Base-by-base conservation (phyloP, 1,140 invertebrate species). In the Metopolophium dirhodum region DNA sequence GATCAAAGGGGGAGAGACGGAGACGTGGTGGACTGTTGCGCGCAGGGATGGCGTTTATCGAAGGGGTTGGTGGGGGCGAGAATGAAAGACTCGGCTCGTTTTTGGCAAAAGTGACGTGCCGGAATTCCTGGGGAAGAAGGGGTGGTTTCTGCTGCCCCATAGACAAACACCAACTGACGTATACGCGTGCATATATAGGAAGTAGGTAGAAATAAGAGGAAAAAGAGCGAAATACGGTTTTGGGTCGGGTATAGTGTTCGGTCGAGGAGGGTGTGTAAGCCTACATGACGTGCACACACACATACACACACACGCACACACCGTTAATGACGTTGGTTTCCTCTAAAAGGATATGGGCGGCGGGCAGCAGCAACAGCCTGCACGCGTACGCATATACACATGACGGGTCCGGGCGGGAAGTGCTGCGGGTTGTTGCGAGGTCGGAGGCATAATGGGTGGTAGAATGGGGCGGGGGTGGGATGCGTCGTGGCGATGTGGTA, bases 271-370 rank as follows among this genome's bases (percentile, higher is more conserved):
- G 11, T 54, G 68, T 82, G 91, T 93, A 93, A 93, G 91, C 82
- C 91, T 93, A 85, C 49, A 86, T 41, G 82, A 93, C 91, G 54
- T 47, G 26, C 30, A 91, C 90, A 30, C 26, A 37, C 41, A 45
- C 90, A 68, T 8, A 57, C 22, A 54, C 37, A 68, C 37, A 61
- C 23, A 47, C 26, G 47, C 57, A n/a, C n/a, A n/a, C n/a, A n/a
- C 11, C 49, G 91, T 86, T 93, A 93, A 93, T 86, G 91, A 93
- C 91, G 82, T 93, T 35, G 91, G 91, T 86, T 86, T 93, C n/a
- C 91, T 83, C 82, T 57, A 57, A 93, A 86, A 93, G 41, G 54
- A 57, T 89, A 57, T 14, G 35, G 47, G 30, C 86, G 86, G 85
- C 88, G 88, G 87, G 49, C 49, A 57, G 89, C 47, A 57, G 54